Conservation (phyloP, 2,888 invertebrate species). For the Patella pellucida region DNA sequence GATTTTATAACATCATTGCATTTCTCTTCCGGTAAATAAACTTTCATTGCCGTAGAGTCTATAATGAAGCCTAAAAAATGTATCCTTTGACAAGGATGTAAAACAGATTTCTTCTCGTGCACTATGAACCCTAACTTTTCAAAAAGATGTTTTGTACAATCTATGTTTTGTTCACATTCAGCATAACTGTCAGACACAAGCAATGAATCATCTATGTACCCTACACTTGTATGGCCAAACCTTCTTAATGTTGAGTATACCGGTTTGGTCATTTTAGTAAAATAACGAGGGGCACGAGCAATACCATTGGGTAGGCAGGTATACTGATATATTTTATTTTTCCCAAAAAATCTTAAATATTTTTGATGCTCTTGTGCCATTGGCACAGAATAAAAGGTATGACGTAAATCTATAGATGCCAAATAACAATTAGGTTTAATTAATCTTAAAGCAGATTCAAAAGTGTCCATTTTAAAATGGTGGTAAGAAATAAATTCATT, state of each 20-base stretch:
- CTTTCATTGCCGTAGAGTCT: no score
- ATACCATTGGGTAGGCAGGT: not conserved
- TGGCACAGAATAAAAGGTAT: conserved; percentile 23
- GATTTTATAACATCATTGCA: no score
- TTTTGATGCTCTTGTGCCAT: conserved; percentile 9
- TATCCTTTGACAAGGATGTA: no score
- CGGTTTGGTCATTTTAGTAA: conserved; percentile 2
- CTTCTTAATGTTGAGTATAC: not conserved
- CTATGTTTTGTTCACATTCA: not conserved
- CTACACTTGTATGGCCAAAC: not conserved
- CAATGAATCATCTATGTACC: not conserved
- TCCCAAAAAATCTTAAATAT: not conserved
- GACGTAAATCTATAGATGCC: conserved; percentile 20
- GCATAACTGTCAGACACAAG: not conserved
- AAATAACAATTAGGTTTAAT: not conserved
- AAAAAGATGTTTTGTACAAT: not conserved
- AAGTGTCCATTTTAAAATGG: conserved; percentile 19
- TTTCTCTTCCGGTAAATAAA: no score
- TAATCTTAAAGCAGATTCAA: not conserved
- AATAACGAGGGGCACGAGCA: not conserved
- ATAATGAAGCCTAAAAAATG: no score
- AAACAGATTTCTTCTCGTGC: conserved; percentile 1
- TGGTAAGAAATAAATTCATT: conserved; percentile 17
- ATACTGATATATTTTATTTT: not conserved
- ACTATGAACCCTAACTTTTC: not conserved